A percentile compares a stretch with the other conserved stretches of the same genome.
Conservation (phyloP, 2,888 invertebrate species). For the Rhodophaea formosa region DNA sequence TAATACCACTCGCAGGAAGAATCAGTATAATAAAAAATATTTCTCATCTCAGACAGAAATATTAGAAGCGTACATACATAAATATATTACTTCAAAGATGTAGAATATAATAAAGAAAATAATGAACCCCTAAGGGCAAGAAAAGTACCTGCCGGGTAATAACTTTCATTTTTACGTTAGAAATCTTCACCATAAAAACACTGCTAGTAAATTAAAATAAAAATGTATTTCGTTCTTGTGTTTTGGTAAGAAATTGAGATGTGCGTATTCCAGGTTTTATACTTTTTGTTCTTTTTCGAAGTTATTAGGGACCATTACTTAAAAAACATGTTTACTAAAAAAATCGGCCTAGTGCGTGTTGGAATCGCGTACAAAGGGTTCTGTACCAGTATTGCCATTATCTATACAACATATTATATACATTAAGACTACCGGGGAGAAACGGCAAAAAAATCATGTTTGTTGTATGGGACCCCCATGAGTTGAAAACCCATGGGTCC, state of each 20-base stretch:
- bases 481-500: no score
- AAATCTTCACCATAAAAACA: neutral
- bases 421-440: no score
- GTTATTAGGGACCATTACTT: no score
- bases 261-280: neutral
- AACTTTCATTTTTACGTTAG: constrained; percentile 4
- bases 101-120: neutral
- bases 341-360: no score
- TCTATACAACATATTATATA: no score
- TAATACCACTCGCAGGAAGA: no score
- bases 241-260: neutral
- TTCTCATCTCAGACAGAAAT: neutral
- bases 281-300: no score
- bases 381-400: no score
- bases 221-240: neutral
- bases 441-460: no score
- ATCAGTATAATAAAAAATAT: neutral
- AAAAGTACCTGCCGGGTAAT: neutral
- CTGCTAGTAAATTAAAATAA: neutral
- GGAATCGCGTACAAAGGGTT: no score
- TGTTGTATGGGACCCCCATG: no score
- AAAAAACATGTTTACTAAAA: no score
- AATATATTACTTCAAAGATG: constrained; percentile 1
- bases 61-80: neutral
- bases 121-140: neutral